Evolutionary conservation across 2,888 invertebrate genomes (phyloP), one percentile per base, ranked within the genome.

Genomic region (Acheta domesticus): DNA sequence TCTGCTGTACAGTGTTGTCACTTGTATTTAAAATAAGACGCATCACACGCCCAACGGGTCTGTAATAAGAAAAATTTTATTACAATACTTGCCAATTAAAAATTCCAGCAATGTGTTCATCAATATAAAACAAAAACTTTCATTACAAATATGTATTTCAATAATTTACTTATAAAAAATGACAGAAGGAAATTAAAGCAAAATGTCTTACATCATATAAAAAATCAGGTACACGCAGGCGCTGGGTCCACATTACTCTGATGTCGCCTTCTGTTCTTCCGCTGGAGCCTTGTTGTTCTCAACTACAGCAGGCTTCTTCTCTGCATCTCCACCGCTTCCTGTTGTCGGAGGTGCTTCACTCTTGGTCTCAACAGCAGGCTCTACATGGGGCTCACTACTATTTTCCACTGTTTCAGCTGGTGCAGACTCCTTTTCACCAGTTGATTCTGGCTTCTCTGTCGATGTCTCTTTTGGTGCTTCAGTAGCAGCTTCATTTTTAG

Each of bases 21-120:
- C 75, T 49, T 81, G 79, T 78, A 79, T 81, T 81, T 79, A 81
- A 81, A 81, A 81, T 80, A 81, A 79, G 81, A 78, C 80, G 80
- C 16, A 49, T 78, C 80, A 78, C 62, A 78, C 80, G 80, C 78
- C 80, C 77, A 80, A 80, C 77, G 49, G 50, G 50, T 77, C 77
- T 77, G 77, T 19, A 77, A 77, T 14, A 11, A 77, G 36, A 76
- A 36, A 76, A 76, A 76, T 48, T 12, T 36, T 16, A 75, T 75
- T 21, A 49, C 23, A 76, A 48, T 20, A 76, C n/a, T 76, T 23
- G 12, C 76, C 48, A 11, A 8, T 36, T 23, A n/a, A 48, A 76
- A 23, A 11, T 48, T 20, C 20, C 20, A 48, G 23, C 19, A 12
- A 48, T n/a, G 79, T 75, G 79, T 76, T 79, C 50, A 62, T 62